phyloP scores from a whole-genome alignment of 2,113 vertebrate species.

The Pampusana beccarii region DNA sequence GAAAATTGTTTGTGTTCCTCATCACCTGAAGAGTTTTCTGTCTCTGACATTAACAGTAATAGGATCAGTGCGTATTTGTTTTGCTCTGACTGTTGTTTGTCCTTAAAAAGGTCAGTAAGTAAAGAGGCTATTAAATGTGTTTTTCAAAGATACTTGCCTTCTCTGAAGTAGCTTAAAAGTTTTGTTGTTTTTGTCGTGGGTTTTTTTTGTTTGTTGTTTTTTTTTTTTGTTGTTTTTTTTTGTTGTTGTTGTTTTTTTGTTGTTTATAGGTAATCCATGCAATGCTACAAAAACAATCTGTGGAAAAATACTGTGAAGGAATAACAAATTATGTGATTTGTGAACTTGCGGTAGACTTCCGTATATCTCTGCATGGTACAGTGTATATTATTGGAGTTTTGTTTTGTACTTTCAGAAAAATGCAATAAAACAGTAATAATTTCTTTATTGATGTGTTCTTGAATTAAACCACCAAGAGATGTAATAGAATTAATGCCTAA shows the following conservation, averaged over 20 bases:
- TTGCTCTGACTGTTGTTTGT: not conserved
- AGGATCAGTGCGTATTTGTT: not conserved
- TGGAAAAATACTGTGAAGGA: not conserved
- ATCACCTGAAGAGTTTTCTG: slow-evolving; percentile 43
- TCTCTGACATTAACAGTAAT: not conserved
- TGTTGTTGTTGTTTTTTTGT: too few relatives aligned
- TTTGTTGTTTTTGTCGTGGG: too few relatives aligned
- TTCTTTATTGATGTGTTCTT: not conserved
- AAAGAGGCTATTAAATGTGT: not conserved
- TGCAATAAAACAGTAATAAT: not conserved
- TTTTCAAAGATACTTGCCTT: not conserved
- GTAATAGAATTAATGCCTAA: not conserved
- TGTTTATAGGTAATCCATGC: not conserved
- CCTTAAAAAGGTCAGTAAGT: not conserved
- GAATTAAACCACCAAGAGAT: not conserved
- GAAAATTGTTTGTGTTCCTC: slow-evolving; percentile 44
- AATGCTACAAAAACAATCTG: not conserved
- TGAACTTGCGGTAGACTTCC: not conserved
- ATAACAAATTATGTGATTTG: not conserved
- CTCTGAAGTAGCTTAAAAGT: not conserved
- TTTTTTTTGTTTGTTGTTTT: too few relatives aligned
- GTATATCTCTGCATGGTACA: not conserved
- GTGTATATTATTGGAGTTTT: not conserved
- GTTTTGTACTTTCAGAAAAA: not conserved
- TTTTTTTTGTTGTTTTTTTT: too few relatives aligned